Evolutionary conservation across 2,113 vertebrate species (phyloP), one percentile per base, ranked within the genome.

Genomic region (Grus americana): DNA sequence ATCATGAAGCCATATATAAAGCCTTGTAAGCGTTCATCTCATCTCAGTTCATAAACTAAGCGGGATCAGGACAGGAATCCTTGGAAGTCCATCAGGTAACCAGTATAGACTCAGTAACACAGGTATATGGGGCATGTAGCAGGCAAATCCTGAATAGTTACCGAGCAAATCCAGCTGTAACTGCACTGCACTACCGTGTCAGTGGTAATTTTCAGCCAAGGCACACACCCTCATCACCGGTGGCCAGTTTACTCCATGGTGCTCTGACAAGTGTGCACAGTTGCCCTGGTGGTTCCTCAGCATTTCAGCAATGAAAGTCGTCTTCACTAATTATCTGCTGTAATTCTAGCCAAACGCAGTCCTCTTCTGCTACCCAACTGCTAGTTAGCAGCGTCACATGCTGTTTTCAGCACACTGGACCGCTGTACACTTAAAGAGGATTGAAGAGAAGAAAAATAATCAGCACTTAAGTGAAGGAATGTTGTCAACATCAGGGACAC

Each of bases 101-200:
- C 20, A 8, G 34, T 40, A 58, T 1, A 61, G 26, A 50, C 46
- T 30, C 4, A 10, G 29, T n/a, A 70, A 36, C 30, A 63, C n/a
- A 67, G n/a, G 34, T 13, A 15, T 5, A n/a, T 2, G 5, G 22
- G 24, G 19, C 21, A 58, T 0, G 3, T 3, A 52, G 59, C 24
- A 63, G 52, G 49, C 34, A 87, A 86, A 46, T 22, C 46, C 36
- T 9, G 18, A 46, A 58, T 5, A 80, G 47, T 17, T 67, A 46
- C 36, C 2, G 4, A 32, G n/a, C 59, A 81, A 78, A 63, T 11
- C 22, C 47, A 58, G 44, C 27, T 6, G 10, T 24, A 72, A 67
- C 22, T 62, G 65, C 17, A 18, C 36, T 9, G 52, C 1, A 0
- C 17, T 57, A 22, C 30, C 5, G 32, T 5, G 49, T 3, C 52